Evolutionary conservation across 2,888 invertebrate genomes (phyloP), one percentile per base, ranked within the genome.

Genomic region (Andrena haemorrhoa): DNA sequence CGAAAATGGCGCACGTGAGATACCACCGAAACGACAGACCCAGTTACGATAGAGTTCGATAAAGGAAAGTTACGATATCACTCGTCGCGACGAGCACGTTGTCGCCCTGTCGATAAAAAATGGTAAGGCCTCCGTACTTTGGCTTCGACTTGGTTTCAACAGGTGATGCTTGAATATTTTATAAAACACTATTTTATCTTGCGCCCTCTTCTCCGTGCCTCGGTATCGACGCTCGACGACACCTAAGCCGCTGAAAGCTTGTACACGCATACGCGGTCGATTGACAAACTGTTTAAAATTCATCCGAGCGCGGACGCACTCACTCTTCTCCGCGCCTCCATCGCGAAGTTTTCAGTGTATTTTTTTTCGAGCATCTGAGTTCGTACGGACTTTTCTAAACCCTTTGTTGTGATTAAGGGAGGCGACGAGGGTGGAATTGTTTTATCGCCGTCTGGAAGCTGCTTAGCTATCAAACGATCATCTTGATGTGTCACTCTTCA

Each of bases 381-480:
- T 23, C 10, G 12, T 0, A 23, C 20, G 23, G 3, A 26, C 10
- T 20, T 23, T 56, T 56, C 51, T 51, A 20, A 23, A 56, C 56
- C 4, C 23, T 26, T 26, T 26, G 8, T 26, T 26, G 23, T 4
- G 23, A 23, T 26, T 29, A 63, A 47, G 29, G 47, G 47, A 56
- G 31, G 31, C 56, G 10, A 63, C 35, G 20, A 35, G 29, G 31
- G 29, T n/a, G 58, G 51, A 47, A 61, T 49, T 35, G 41, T 68
- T 64, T 47, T 56, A 66, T 72, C 71, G 66, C 49, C 33, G 66
- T 56, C 71, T 63, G 66, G 72, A 78, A 78, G 56, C 66, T 63
- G 51, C 60, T 74, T 68, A 29, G 75, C 29, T 41, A 31, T 47
- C 4, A 16, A 31, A 58, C 23, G 23, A 63, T 80, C 79, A 72